Base-by-base conservation (phyloP, 2,113 vertebrate genomes). In the Alexandromys fortis region DNA sequence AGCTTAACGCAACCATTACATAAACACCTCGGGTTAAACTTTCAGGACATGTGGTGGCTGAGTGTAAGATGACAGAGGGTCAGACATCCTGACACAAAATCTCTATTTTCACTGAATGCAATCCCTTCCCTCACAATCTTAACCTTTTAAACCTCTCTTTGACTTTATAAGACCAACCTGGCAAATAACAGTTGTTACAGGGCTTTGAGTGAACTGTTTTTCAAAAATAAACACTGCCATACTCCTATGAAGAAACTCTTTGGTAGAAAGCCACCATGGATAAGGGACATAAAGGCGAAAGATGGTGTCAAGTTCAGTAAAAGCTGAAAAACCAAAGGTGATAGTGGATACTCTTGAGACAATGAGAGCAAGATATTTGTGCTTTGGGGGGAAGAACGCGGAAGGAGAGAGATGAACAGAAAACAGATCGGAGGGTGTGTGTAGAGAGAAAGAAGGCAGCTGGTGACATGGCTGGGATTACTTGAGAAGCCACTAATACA, bases 141-240 rank as follows among this genome's bases (percentile, higher is more conserved):
- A 91, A 45, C 22, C 49, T 79, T 58, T 91, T 89, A 58, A 49
- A 33, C 85, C 45, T 82, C 30, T 94, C 45, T 94, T 94, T 72
- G 55, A 45, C 28, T 12, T 91, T 85, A 90, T 49, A 49, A 52
- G 52, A 42, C 78, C n/a, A 77, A 58, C 16, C 52, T 89, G 92
- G 30, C 72, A 93, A 93, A 49, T 79, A 55, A 85, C 19, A 88
- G 28, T 35, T 16, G 4, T 52, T 63, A 42, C 8, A 45, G 87
- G 42, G 22, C 28, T 45, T 47, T 88, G 45, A 49, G 47, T 49
- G 47, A 35, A 19, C 86, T 93, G 58, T 38, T 91, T 92, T 92
- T 12, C 11, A 49, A 49, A 86, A 85, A 65, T 9, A 68, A 45
- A 65, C 30, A 26, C 45, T 96, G 91, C 63, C 49, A 7, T 82